Percentiles rank a stretch among this genome's conserved stretches.
Conservation (phyloP, 1,140 invertebrate species). For the Papilio glaucus region DNA sequence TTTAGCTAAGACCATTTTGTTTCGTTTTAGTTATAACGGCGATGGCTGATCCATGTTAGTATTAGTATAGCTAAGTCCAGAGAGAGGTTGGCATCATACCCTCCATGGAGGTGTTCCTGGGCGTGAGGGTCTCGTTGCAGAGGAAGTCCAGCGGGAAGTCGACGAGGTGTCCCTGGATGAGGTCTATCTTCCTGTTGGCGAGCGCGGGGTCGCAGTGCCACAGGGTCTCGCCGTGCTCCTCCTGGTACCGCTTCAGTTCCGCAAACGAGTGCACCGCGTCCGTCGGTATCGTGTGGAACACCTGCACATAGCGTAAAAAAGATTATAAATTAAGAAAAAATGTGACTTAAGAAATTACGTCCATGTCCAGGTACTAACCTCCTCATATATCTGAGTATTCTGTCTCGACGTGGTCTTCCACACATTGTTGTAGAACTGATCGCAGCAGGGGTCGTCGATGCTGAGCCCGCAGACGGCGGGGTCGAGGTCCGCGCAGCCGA, state of each 20-base stretch:
- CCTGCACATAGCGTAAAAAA: too few relatives aligned
- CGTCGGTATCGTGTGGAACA: conserved; percentile 91
- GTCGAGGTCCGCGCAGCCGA: conserved; percentile 86
- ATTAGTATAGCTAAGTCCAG: conserved; percentile 88
- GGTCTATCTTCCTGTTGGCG: conserved; percentile 88
- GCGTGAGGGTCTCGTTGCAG: conserved; percentile 91
- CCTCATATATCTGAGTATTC: conserved; percentile 95
- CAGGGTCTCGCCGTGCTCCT: conserved; percentile 84
- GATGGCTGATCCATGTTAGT: too few relatives aligned
- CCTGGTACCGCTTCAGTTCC: conserved; percentile 89
- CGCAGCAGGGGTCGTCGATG: conserved; percentile 89
- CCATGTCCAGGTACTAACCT: conserved; percentile 82
- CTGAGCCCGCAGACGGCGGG: conserved; percentile 79
- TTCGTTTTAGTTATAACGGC: too few relatives aligned
- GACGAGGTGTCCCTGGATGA: conserved; percentile 93
- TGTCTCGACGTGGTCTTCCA: conserved; percentile 90
- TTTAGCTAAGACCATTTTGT: too few relatives aligned
- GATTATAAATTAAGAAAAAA: too few relatives aligned
- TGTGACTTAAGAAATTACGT: too few relatives aligned
- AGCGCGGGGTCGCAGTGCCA: conserved; percentile 87
- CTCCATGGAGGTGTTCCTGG: conserved; percentile 91
- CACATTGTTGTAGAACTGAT: conserved; percentile 91
- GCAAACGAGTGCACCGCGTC: conserved; percentile 90
- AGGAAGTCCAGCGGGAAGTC: conserved; percentile 94
- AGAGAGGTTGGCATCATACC: conserved; percentile 91